Base-by-base conservation (phyloP, 2,113 vertebrate species). In the Eudyptes chrysolophus region DNA sequence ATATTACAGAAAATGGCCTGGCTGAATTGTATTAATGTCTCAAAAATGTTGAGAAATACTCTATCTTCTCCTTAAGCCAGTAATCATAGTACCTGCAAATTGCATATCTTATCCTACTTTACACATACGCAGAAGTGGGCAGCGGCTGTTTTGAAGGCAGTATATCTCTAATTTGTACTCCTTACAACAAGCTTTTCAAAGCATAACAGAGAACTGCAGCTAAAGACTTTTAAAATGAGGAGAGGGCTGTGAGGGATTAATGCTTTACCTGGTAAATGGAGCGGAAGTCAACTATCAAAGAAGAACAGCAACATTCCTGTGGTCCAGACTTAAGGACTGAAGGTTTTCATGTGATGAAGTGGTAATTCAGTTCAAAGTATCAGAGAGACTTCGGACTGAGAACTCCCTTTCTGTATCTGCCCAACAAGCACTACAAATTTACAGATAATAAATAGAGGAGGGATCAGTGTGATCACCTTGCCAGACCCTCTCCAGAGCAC, bases 31-130 rank as follows among this genome's bases (percentile, higher is more conserved):
- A 97, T 96, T 96, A 96, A 94, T 65, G 84, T 94, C 93, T 97
- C 62, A 76, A 90, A 96, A 96, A 82, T 84, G 92, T 94, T 80
- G 90, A 96, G 75, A 96, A 97, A 94, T 66, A 81, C 76, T 86
- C 32, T 96, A 83, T 94, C 75, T 93, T 97, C 94, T 94, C 87
- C 93, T 95, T 93, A 96, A 97, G 93, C 93, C 93, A 83, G 75
- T 96, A 97, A 97, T 96, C 96, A 94, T 24, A 96, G 87, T 26
- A 92, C 92, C 86, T 94, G 95, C 96, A 94, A 97, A 97, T 94
- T 97, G 92, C 95, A 95, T 95, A 94, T 94, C 92, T 97, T 97
- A 97, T 97, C 95, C 88, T 95, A 27, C 86, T 96, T 95, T 92
- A 83, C 82, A 83, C 96, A 89, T 83, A 96, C 2, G 17, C 86